Conservation (phyloP, 2,888 invertebrate genomes). For the Allacma fusca region DNA sequence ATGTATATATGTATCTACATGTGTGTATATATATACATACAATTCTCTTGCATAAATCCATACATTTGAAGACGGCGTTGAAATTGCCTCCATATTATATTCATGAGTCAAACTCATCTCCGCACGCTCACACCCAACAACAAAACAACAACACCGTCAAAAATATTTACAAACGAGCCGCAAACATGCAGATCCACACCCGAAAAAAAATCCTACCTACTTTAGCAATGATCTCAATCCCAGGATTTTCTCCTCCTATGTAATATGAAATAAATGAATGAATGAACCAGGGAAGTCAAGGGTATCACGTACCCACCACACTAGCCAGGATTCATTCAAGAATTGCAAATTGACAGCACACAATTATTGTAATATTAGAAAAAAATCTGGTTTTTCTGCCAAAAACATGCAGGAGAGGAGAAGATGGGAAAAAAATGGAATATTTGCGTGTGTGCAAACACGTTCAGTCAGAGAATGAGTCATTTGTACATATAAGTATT, state of each 20-base stretch:
- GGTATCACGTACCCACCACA: too few relatives aligned
- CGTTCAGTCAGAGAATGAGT: neutral
- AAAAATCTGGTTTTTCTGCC: neutral
- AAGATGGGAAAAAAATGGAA: neutral
- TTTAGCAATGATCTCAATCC: slow-evolving; percentile 8
- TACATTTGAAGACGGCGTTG: neutral
- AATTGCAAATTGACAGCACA: neutral
- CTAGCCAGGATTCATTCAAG: neutral
- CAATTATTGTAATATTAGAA: slow-evolving; percentile 2
- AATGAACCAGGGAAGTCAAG: too few relatives aligned
- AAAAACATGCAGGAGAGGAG: too few relatives aligned
- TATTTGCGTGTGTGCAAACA: neutral
- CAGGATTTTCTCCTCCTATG: neutral
- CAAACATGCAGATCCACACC: slow-evolving; percentile 26
- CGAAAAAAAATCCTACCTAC: slow-evolving; percentile 8
- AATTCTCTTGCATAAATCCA: neutral
- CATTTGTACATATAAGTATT: neutral
- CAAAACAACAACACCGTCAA: neutral
- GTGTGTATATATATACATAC: too few relatives aligned
- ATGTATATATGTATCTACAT: neutral
- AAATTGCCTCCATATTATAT: neutral
- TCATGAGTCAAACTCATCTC: neutral
- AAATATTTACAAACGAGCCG: slow-evolving; percentile 27
- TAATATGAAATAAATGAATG: neutral
- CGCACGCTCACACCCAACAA: neutral